Evolutionary conservation across 92 coral and sea anemone genomes (phyloP), one percentile per base, ranked within the genome.

Genomic region (Epizoanthus rinbou): DNA sequence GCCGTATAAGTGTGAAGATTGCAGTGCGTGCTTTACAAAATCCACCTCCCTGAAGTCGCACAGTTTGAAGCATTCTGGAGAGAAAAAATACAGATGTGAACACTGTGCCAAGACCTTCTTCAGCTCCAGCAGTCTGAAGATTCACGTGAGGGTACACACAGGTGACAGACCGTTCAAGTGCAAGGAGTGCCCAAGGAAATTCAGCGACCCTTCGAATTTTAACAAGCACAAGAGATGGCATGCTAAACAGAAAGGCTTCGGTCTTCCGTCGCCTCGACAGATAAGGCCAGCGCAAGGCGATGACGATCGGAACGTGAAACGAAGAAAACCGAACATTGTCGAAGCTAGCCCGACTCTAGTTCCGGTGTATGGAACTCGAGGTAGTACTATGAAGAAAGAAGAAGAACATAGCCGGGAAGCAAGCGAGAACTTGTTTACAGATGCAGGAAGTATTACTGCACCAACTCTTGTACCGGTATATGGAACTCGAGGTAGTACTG

Each of bases 201-300:
- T 97, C 72, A 97, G 99, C 68, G 99, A 97, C 66, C 99, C 99
- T 13, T 97, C 99, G 24, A 97, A 97, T 87, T 97, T 97, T 73
- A 97, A 97, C 91, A 97, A 97, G 67, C 99, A 97, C 86, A 97
- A 97, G 76, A 87, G 98, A n/a, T 97, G 98, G 95, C 99, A 97
- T 68, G 87, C 90, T 5, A 97, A 97, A 54, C 97, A 92, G 73
- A 92, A 86, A 33, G 91, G 89, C 22, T 85, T 80, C 28, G 89
- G 92, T 17, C 87, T 76, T 28, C 87, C 83, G 59, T 71, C 89
- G 11, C 73, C 84, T 23, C 89, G 87, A 58, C 89, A 71, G 41
- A 37, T 64, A 4, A 85, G 76, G 62, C 23, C 83, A 4, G 47
- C 88, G 74, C 69, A 60, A 52, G 67, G 76, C 8, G 85, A 78